These are phyloP conservation scores for Dinothrombium tinctorium DNA, from an alignment of 1,140 invertebrate genomes.

Conservation along the genomic window DNA sequence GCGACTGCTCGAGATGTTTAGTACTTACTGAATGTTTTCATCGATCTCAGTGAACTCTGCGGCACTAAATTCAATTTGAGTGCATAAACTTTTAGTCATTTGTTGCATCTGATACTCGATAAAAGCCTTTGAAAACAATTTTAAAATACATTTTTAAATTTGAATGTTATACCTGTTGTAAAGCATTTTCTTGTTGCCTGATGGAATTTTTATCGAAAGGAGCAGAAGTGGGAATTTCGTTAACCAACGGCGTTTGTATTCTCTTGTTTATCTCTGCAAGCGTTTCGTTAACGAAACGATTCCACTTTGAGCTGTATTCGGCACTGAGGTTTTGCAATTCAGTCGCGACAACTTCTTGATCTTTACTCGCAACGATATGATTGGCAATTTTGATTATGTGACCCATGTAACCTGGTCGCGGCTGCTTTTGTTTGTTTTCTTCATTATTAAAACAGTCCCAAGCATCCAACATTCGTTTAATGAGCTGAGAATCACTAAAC, in stretches of 20 bases:
- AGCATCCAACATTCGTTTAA: constrained; percentile 36
- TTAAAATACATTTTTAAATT: neutral
- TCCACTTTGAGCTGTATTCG: constrained; percentile 33
- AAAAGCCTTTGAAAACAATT: constrained; percentile 2
- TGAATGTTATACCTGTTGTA: no score
- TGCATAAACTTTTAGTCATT: constrained; percentile 4
- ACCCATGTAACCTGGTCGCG: constrained; percentile 44
- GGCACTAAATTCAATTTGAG: neutral
- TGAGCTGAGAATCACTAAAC: constrained; percentile 36
- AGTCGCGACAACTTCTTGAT: neutral
- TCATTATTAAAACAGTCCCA: constrained; percentile 26
- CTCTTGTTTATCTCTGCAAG: constrained; percentile 34
- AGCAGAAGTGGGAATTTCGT: neutral
- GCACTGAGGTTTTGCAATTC: constrained; percentile 12
- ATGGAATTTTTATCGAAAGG: neutral
- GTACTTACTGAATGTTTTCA: no score
- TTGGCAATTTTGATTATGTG: constrained; percentile 47
- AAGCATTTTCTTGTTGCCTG: neutral
- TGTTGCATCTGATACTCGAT: constrained; percentile 7
- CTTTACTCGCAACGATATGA: constrained; percentile 26
- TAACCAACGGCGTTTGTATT: constrained; percentile 28
- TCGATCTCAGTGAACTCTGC: no score
- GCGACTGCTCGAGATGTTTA: no score
- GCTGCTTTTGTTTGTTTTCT: constrained; percentile 22
- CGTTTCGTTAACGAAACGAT: constrained; percentile 30